Percentiles rank a stretch among this genome's conserved stretches.
Conservation (phyloP, 2,888 invertebrate species). For the Chaitophorus viminalis region DNA sequence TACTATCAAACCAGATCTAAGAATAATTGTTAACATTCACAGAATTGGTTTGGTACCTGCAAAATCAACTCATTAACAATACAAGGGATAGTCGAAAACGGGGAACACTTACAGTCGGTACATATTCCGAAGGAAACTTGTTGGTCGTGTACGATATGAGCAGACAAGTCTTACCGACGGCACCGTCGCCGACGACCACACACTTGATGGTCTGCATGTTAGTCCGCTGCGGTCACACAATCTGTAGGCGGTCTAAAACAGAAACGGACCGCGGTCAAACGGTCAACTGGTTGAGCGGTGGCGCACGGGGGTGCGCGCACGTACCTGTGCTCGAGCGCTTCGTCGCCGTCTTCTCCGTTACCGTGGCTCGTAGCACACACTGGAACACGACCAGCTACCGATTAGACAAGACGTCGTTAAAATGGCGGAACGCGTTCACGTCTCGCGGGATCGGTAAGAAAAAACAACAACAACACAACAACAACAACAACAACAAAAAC, state of each 20-base stretch:
- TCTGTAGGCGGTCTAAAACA: slow-evolving; percentile 2
- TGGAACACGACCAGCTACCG: background rate
- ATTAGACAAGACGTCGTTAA: background rate
- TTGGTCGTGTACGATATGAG: slow-evolving; percentile 92
- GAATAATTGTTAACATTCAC: too few relatives aligned
- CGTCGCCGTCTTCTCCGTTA: background rate
- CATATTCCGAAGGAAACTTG: slow-evolving; percentile 94
- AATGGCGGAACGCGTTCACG: slow-evolving; percentile 20
- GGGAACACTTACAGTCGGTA: slow-evolving; percentile 78
- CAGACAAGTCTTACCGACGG: slow-evolving; percentile 94
- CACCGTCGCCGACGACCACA: slow-evolving; percentile 92
- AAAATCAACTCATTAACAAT: too few relatives aligned
- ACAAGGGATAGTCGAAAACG: background rate
- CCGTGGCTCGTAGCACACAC: background rate
- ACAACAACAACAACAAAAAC: background rate
- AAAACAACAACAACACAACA: background rate
- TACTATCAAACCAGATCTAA: too few relatives aligned
- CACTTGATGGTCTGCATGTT: slow-evolving; percentile 76
- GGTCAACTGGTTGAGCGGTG: background rate
- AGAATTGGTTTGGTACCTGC: too few relatives aligned
- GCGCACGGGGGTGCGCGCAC: background rate
- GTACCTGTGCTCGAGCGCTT: background rate
- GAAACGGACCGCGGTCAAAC: background rate
- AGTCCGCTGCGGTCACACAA: slow-evolving; percentile 1
- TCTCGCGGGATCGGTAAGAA: background rate